Conservation (phyloP, 1,140 invertebrate genomes). For the Agrilus planipennis region DNA sequence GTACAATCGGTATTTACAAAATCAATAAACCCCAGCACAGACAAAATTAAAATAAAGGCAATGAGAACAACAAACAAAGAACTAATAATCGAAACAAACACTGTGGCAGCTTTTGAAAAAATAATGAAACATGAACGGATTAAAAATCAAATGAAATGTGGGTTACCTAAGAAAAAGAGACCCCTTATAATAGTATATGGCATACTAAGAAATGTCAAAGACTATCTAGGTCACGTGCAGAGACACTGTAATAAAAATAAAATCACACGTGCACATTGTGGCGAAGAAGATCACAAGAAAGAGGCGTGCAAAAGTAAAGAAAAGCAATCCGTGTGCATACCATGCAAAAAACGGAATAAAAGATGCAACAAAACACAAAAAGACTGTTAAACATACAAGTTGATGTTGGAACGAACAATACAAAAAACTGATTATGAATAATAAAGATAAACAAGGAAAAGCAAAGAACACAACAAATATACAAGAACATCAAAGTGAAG, state of each 20-base stretch:
- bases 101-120: not conserved
- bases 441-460: not conserved
- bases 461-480: not conserved
- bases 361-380: not conserved
- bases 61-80: not conserved
- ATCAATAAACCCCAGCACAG: not conserved
- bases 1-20: not conserved
- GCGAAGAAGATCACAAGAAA: not conserved
- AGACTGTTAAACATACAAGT: not conserved
- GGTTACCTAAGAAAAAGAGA: not conserved
- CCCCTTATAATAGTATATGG: not conserved
- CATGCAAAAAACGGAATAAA: not conserved
- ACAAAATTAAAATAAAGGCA: not conserved
- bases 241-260: not conserved
- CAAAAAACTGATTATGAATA: not conserved
- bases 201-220: not conserved
- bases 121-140: not conserved
- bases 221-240: not conserved
- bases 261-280: not conserved
- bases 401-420: not conserved
- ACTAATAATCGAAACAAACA: not conserved
- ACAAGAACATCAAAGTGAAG: not conserved
- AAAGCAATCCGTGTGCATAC: conserved; percentile 1
- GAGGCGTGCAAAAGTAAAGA: no score
- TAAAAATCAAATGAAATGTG: not conserved